A percentile compares a stretch with the other conserved stretches of the same genome.
Evolutionary conservation across 2,113 vertebrate species (phyloP).

Genomic region (Camelus bactrianus): DNA sequence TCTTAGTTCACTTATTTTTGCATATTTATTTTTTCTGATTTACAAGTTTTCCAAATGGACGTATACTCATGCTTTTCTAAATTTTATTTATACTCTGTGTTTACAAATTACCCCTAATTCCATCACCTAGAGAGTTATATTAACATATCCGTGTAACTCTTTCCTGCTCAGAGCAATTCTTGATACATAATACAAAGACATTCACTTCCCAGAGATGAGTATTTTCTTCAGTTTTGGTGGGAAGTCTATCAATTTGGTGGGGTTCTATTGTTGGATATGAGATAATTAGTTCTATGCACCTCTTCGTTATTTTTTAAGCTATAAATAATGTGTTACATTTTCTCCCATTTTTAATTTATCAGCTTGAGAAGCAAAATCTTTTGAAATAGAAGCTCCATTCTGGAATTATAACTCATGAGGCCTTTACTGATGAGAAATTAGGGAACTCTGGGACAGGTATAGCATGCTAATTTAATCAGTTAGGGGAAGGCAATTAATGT

Average conservation of each 20-base stretch:
- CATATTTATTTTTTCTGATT: constrained; percentile 44
- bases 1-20: constrained; percentile 38
- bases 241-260: not conserved
- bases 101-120: not conserved
- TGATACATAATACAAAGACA: not conserved
- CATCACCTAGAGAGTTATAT: not conserved
- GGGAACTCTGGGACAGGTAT: not conserved
- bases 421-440: not conserved
- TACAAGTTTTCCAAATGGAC: not conserved
- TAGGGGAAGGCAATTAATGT: not conserved
- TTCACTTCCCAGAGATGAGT: not conserved
- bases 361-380: constrained; percentile 29
- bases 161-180: not conserved
- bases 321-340: not conserved
- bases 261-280: not conserved
- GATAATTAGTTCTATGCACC: not conserved
- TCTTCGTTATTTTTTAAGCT: not conserved
- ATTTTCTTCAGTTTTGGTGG: not conserved
- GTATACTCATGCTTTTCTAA: not conserved
- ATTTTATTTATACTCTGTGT: not conserved
- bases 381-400: not conserved
- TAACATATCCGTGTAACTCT: not conserved
- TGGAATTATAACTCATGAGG: not conserved
- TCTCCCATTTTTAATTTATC: constrained; percentile 6
- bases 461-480: not conserved